Conservation (phyloP, 2,888 invertebrate genomes). For the Drosophila anomelani region DNA sequence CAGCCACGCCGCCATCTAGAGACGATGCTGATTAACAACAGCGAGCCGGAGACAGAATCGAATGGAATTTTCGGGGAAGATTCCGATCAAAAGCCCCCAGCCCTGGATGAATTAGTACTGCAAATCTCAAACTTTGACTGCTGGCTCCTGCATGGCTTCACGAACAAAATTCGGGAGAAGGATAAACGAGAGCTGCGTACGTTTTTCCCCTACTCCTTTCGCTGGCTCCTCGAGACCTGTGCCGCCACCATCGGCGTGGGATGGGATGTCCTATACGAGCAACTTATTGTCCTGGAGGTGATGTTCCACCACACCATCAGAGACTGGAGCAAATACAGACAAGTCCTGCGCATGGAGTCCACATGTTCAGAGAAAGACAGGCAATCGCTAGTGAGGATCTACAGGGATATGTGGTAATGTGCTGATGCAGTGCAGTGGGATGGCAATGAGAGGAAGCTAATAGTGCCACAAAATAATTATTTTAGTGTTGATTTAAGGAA, state of each 20-base stretch:
- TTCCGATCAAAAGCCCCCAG: background rate
- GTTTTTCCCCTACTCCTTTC: constrained; percentile 80
- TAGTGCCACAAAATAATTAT: too few relatives aligned
- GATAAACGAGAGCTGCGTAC: constrained; percentile 67
- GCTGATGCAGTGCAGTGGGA: background rate
- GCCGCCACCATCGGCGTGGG: constrained; percentile 79
- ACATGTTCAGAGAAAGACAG: constrained; percentile 71
- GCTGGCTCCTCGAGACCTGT: constrained; percentile 83
- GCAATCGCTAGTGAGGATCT: constrained; percentile 60
- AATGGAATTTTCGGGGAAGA: background rate
- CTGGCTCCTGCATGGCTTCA: constrained; percentile 81
- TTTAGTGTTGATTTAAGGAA: background rate
- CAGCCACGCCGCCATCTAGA: constrained; percentile 73
- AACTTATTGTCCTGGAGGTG: constrained; percentile 80
- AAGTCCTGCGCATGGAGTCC: constrained; percentile 65
- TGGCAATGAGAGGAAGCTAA: too few relatives aligned
- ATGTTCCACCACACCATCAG: constrained; percentile 81
- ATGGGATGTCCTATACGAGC: constrained; percentile 78
- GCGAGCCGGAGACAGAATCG: background rate
- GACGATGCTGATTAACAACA: constrained; percentile 4
- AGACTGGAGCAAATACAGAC: constrained; percentile 66
- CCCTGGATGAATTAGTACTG: constrained; percentile 43
- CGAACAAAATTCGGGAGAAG: constrained; percentile 39
- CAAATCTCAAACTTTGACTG: constrained; percentile 82
- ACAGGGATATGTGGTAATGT: constrained; percentile 72